Base-by-base conservation (phyloP, 2,113 vertebrate species). In the Oxyruncus cristatus region DNA sequence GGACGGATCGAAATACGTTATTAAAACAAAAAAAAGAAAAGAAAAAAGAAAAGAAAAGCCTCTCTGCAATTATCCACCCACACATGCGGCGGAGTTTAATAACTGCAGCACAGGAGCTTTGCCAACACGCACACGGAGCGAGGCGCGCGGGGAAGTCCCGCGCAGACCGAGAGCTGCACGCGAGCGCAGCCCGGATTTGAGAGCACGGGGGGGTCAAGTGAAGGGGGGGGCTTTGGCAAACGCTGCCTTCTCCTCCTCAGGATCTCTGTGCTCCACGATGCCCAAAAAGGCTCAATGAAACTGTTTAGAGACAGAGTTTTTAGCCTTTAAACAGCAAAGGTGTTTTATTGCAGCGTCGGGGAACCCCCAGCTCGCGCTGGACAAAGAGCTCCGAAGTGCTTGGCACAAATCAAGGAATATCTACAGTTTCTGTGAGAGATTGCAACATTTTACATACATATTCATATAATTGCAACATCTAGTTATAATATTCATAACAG, bases 51-150 rank as follows among this genome's bases (percentile, higher is more conserved):
- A 22, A 21, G 15, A 56, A 22, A 39, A 26, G 12, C 79, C 58
- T 77, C 37, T 49, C 61, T 58, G 84, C 89, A 97, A 93, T 97
- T 88, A 93, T 20, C 88, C 92, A 85, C 91, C 94, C 96, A 92
- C 92, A 85, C 28, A 47, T 67, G 50, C 37, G 95, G 72, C 56
- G 52, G 72, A 86, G 95, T 90, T 93, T 90, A 89, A 87, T 82
- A 92, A 95, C 58, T 59, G 67, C 63, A n/a, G 46, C 41, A 78
- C 50, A 65, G 88, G 88, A 94, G 87, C 74, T 66, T 62, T 94
- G 92, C 90, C 95, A 93, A 59, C 50, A 32, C 74, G 72, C 63
- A 72, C 86, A 18, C 11, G 65, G 53, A 71, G 71, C 53, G 52
- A 76, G 85, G 84, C 7, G 37, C 50, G 68, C 11, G 35, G 79